Conservation (phyloP, 2,888 invertebrate species). For the Cylloceria caligata region DNA sequence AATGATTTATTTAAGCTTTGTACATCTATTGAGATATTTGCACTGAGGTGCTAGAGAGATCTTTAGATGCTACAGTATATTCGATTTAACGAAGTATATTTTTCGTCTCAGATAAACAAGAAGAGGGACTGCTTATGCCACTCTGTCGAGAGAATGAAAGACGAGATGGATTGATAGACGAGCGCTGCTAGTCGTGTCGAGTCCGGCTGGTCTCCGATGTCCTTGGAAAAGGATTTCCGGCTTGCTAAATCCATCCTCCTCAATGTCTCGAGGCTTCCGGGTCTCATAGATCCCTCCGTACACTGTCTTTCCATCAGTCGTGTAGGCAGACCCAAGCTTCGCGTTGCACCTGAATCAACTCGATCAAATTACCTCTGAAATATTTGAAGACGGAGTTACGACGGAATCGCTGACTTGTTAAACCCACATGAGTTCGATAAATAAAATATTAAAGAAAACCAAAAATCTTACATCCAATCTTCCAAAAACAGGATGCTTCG, state of each 20-base stretch:
- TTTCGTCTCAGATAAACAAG: not conserved
- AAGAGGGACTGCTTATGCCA: not conserved
- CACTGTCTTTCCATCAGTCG: slow-evolving; percentile 8
- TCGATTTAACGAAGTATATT: not conserved
- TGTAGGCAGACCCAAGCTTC: not conserved
- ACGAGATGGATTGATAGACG: slow-evolving; percentile 23
- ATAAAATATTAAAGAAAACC: not conserved
- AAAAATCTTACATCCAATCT: too few species aligned
- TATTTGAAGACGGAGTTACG: not conserved
- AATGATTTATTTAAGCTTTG: too few species aligned
- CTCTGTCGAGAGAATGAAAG: not conserved
- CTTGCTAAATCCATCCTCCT: slow-evolving; percentile 38
- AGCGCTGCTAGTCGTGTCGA: not conserved
- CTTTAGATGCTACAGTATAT: not conserved
- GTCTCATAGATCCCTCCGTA: not conserved
- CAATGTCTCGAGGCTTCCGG: slow-evolving; percentile 6
- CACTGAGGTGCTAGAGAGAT: too few species aligned
- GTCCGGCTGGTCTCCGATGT: not conserved
- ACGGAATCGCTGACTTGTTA: not conserved
- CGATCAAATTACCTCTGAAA: not conserved
- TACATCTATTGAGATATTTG: too few species aligned
- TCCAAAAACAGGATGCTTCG: too few species aligned
- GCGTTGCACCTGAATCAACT: slow-evolving; percentile 3
- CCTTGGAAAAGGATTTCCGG: slow-evolving; percentile 32
- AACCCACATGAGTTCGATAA: not conserved